Evolutionary conservation across 2,113 vertebrate species (phyloP), one percentile per base, ranked within the genome.

Genomic region (Nanorana parkeri): DNA sequence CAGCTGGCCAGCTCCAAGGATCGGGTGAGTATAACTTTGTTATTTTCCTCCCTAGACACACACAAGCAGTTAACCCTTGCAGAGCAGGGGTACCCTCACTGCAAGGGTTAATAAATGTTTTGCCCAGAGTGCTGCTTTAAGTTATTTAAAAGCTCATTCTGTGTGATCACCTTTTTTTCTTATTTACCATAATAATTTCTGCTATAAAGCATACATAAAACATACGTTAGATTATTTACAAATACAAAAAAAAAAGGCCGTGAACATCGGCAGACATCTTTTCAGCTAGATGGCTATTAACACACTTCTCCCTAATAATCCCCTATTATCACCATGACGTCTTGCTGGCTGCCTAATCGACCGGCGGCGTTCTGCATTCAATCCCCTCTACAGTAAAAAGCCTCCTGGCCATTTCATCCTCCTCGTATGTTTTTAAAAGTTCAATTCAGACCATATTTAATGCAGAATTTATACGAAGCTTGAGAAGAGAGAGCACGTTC

Each of bases 371-470:
- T 58, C 56, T 24, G 20, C 41, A 47, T 47, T 47, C 41, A 54
- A 77, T 51, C 24, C 21, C 24, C 23, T 54, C 10, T 24, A 63
- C 60, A 63, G 26, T 24, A 63, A 63, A 15, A 63, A 24, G 11
- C 41, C 41, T 10, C 13, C 41, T 47, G 41, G 41, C 41, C 41
- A 1, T 63, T 63, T 63, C 24, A 24, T 24, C 21, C 16, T 24
- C 21, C 36, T 23, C 41, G 41, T 13, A 47, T 47, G 8, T 47
- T 47, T 52, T 71, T 41, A 36, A 36, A 71, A 3, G 21, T 29
- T 73, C 51, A 32, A 77, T 77, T 61, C 21, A 64, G 60, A 77
- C 29, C 74, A 77, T 32, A 41, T 75, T 75, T 24, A 17, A 71
- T 71, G 6, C 32, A 32, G 29, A 64, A 51, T 41, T 60, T n/a